Conservation (phyloP, 2,888 invertebrate genomes). For the Cordylochernes scorpioides region DNA sequence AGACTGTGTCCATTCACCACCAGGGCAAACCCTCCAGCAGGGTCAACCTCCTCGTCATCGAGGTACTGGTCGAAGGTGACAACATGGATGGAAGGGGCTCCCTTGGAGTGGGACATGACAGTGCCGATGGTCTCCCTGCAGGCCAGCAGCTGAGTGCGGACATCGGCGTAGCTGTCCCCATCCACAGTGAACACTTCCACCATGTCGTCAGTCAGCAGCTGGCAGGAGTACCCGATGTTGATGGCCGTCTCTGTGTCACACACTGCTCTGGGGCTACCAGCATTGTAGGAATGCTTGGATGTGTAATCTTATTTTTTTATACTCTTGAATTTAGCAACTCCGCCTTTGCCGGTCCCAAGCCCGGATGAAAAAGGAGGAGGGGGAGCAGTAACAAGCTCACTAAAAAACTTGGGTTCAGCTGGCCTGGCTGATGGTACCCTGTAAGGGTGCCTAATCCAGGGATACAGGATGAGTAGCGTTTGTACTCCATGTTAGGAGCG, state of each 20-base stretch:
- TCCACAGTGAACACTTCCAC: constrained; percentile 82
- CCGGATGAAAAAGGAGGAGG: too few species aligned
- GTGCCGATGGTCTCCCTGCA: constrained; percentile 31
- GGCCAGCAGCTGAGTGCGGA: constrained; percentile 45
- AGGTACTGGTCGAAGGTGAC: constrained; percentile 13
- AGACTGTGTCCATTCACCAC: constrained; percentile 91
- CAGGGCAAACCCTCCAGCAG: constrained; percentile 45
- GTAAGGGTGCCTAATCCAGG: too few species aligned
- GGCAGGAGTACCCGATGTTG: constrained; percentile 96
- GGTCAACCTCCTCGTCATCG: constrained; percentile 5
- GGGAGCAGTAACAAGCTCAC: too few species aligned
- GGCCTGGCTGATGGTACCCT: too few species aligned
- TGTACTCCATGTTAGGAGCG: too few species aligned
- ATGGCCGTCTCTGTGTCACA: constrained; percentile 74
- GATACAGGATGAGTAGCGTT: too few species aligned
- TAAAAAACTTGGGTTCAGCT: too few species aligned
- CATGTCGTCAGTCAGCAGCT: constrained; percentile 82
- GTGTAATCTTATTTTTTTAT: not conserved
- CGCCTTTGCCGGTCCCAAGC: too few species aligned
- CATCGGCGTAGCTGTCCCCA: constrained; percentile 28
- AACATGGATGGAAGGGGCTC: constrained; percentile 9
- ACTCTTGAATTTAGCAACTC: not conserved
- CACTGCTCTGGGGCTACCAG: not conserved
- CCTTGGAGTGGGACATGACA: constrained; percentile 5
- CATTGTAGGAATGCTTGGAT: not conserved